Evolutionary conservation across 2,113 vertebrate species (phyloP).

Genomic region (Procavia capensis): DNA sequence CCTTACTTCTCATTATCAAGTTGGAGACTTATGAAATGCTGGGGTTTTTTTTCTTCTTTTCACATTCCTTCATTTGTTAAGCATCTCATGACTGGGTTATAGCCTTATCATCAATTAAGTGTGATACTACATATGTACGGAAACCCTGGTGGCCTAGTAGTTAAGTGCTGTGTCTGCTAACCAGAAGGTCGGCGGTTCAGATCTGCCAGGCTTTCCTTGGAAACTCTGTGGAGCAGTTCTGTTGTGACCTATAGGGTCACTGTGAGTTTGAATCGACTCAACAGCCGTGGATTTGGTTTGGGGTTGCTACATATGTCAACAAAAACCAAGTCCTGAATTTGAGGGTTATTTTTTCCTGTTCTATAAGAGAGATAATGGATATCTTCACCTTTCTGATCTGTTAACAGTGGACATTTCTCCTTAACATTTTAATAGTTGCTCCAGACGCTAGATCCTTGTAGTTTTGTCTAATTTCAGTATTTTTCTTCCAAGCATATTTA

Average conservation of each 20-base stretch:
- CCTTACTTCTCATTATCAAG: neutral
- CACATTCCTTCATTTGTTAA: neutral
- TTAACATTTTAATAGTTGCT: neutral
- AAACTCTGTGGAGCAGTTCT: no score
- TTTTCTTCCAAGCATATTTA: neutral
- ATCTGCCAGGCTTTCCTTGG: no score
- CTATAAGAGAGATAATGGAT: neutral
- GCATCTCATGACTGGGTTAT: neutral
- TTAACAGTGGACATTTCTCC: neutral
- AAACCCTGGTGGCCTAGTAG: no score
- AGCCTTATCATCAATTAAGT: neutral
- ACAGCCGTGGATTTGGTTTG: no score
- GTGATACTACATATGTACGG: neutral
- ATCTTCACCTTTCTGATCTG: neutral
- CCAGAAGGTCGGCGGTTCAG: no score
- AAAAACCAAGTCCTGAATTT: conserved; percentile 10
- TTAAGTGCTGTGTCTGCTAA: no score
- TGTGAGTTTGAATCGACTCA: no score
- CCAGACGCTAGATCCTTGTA: neutral
- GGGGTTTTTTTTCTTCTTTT: neutral
- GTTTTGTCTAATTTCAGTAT: neutral
- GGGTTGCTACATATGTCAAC: neutral
- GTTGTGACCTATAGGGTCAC: no score
- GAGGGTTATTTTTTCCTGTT: neutral
- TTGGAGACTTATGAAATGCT: neutral